phyloP scores from a whole-genome alignment of 2,113 vertebrate genomes.

The Chinchilla lanigera region DNA sequence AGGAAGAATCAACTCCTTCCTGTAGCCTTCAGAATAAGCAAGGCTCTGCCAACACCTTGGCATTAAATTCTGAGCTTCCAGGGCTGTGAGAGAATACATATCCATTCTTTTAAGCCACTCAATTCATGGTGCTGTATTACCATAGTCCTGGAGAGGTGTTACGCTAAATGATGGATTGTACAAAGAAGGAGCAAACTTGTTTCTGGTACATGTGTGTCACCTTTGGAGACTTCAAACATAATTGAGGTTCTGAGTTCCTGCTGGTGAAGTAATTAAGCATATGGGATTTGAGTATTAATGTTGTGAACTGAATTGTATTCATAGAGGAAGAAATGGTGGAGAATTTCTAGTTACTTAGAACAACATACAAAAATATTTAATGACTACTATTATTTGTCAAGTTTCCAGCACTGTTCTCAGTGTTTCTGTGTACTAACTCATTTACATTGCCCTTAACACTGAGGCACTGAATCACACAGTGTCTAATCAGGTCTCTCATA shows the following conservation, averaged over 20 bases:
- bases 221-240: not conserved
- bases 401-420: not conserved
- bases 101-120: not conserved
- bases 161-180: not conserved
- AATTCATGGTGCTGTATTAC: not conserved
- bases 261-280: not conserved
- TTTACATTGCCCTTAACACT: not conserved
- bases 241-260: not conserved
- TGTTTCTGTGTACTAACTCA: not conserved
- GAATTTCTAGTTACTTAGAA: conserved; percentile 37
- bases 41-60: not conserved
- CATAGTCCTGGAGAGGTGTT: not conserved
- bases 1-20: not conserved
- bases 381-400: not conserved
- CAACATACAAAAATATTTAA: not conserved
- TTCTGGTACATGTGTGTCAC: not conserved
- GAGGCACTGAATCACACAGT: not conserved
- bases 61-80: not conserved
- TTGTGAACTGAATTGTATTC: not conserved
- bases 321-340: not conserved
- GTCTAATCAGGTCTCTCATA: not conserved
- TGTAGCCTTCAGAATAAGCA: not conserved
- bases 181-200: not conserved
- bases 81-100: not conserved
- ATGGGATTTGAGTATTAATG: conserved; percentile 20